Evolutionary conservation across 2,888 invertebrate genomes (phyloP).

Genomic region (Stenolophus ochropezus): DNA sequence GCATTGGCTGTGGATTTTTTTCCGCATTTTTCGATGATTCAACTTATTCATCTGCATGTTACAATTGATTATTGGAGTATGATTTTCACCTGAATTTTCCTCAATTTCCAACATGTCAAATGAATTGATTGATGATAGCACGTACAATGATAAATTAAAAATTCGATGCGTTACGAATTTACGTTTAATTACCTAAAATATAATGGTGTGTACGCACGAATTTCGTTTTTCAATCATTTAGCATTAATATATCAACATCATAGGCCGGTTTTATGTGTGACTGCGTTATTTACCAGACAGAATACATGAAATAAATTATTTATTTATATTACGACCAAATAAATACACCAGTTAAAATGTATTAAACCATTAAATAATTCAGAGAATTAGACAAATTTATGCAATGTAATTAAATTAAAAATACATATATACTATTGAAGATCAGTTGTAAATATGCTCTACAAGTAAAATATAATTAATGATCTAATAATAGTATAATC

Average conservation of each 20-base stretch:
- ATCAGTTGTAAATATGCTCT: no score
- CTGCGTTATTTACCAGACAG: background rate
- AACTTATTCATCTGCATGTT: background rate
- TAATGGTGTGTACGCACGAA: conserved; percentile 5
- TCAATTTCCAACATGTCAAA: conserved; percentile 9
- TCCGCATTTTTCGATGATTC: background rate
- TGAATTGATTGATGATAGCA: conserved; percentile 17
- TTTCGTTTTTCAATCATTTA: conserved; percentile 25
- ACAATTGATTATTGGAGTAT: conserved; percentile 5
- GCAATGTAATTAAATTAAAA: no score
- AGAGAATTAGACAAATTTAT: no score
- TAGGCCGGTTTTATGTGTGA: background rate
- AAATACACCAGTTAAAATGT: background rate
- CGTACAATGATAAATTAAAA: conserved; percentile 31
- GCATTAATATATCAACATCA: background rate
- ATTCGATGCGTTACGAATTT: conserved; percentile 10
- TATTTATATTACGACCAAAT: background rate
- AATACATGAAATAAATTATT: background rate
- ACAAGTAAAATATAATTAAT: no score
- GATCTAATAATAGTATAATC: no score
- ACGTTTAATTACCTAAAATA: conserved; percentile 18
- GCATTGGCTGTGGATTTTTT: background rate
- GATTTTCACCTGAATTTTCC: conserved; percentile 7
- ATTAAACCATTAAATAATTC: background rate
- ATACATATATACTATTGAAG: no score